Base-by-base conservation (phyloP, 2,113 vertebrate genomes). In the Micronisus gabar region DNA sequence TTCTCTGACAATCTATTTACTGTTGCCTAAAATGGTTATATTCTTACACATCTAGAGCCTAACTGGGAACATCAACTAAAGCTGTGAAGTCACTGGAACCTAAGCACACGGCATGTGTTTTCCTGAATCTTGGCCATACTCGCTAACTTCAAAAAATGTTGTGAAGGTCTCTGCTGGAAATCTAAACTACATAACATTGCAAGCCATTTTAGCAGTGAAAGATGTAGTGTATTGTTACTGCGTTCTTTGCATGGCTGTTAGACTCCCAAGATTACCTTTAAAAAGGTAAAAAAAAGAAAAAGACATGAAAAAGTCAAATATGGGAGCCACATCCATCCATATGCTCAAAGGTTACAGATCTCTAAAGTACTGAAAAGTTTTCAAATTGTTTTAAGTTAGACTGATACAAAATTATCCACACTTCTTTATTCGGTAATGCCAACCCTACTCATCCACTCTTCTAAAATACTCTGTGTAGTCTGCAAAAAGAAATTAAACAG, bases 11-110 rank as follows among this genome's bases (percentile, higher is more conserved):
- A 68, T 91, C 45, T 36, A 0, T 91, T 68, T 78, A 34, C 18
- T 79, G 1, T 85, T 96, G 41, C 81, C 91, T 95, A 88, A 96
- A 95, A 92, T 68, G 67, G 83, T 87, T 83, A 68, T 92, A 26
- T 90, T 86, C 62, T 74, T 83, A 17, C 13, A 58, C 81, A 29
- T 73, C 58, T 50, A 56, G 38, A 95, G 56, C 47, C n/a, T 68
- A 68, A 45, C 82, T 93, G 55, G 59, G 66, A 76, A 21, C 45
- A 68, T 81, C 65, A 75, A 0, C 53, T 85, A 32, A 62, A 58
- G 30, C 76, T 87, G 48, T 82, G 82, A 82, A 81, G 48, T 93
- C 30, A 26, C 62, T 95, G 93, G 71, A 92, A 83, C 81, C 53
- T 47, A 52, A 87, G 58, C 40, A 62, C 45, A 15, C 55, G 73